Percentiles rank a stretch among this genome's conserved stretches.
Evolutionary conservation across 2,888 invertebrate species (phyloP).

Genomic region (Plusia festucae): DNA sequence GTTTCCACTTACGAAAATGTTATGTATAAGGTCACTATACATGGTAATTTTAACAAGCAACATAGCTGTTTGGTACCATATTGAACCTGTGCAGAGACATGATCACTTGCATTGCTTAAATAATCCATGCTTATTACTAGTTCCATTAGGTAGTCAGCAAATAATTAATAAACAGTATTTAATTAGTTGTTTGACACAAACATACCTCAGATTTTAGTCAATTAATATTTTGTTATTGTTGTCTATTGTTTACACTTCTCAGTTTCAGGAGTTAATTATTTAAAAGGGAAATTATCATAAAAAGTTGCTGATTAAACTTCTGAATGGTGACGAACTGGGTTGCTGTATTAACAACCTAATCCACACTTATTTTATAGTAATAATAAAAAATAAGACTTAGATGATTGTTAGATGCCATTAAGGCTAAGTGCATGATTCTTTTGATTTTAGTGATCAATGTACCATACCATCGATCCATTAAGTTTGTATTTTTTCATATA

Average conservation of each 20-base stretch:
- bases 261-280: neutral
- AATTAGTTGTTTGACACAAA: neutral
- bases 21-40: conserved; percentile 66
- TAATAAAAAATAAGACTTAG: too few species aligned
- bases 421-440: too few species aligned
- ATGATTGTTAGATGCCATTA: too few species aligned
- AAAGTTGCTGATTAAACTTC: neutral
- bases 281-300: neutral
- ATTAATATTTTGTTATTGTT: neutral
- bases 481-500: too few species aligned
- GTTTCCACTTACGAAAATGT: conserved; percentile 75
- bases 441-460: too few species aligned
- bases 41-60: neutral
- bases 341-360: neutral
- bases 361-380: too few species aligned
- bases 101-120: neutral
- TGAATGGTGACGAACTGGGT: neutral
- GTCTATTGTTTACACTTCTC: neutral
- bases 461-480: too few species aligned
- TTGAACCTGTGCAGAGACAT: neutral
- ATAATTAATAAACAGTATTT: neutral
- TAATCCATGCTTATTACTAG: neutral
- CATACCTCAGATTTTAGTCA: too few species aligned
- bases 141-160: neutral
- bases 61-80: too few species aligned